Conservation (phyloP, 2,888 invertebrate genomes). For the Thalpophila matura region DNA sequence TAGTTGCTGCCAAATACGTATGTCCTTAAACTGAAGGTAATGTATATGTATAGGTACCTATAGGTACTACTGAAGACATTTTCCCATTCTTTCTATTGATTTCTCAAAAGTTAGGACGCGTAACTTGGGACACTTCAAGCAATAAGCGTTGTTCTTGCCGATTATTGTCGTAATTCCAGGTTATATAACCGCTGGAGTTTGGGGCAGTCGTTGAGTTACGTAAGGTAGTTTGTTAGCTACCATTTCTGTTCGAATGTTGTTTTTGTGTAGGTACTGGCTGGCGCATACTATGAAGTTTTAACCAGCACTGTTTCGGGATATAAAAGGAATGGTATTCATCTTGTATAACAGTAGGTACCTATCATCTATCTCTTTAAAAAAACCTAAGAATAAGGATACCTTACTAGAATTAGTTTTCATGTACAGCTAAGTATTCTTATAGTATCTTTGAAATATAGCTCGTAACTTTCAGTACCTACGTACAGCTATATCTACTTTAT, state of each 20-base stretch:
- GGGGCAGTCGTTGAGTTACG: slow-evolving; percentile 24
- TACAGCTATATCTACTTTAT: not conserved
- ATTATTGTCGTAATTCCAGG: slow-evolving; percentile 7
- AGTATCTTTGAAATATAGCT: too few species aligned
- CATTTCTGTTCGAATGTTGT: slow-evolving; percentile 10
- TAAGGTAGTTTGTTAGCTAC: slow-evolving; percentile 18
- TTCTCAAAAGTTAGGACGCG: not conserved
- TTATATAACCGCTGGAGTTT: slow-evolving; percentile 32
- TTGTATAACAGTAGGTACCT: too few species aligned
- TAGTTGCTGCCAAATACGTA: too few species aligned
- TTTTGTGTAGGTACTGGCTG: not conserved
- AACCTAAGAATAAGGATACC: too few species aligned
- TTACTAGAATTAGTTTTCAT: not conserved
- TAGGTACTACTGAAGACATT: too few species aligned
- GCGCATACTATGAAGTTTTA: too few species aligned
- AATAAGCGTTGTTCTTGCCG: not conserved
- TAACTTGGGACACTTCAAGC: not conserved
- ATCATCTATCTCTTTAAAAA: slow-evolving; percentile 9
- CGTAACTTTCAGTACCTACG: not conserved
- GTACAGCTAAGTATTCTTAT: not conserved
- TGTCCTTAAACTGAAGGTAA: too few species aligned
- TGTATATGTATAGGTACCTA: too few species aligned
- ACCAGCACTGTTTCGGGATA: too few species aligned
- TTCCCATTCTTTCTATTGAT: not conserved
- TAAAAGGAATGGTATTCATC: too few species aligned